phyloP scores from a whole-genome alignment of 2,888 invertebrate genomes.

The Chymomyza procnemis region DNA sequence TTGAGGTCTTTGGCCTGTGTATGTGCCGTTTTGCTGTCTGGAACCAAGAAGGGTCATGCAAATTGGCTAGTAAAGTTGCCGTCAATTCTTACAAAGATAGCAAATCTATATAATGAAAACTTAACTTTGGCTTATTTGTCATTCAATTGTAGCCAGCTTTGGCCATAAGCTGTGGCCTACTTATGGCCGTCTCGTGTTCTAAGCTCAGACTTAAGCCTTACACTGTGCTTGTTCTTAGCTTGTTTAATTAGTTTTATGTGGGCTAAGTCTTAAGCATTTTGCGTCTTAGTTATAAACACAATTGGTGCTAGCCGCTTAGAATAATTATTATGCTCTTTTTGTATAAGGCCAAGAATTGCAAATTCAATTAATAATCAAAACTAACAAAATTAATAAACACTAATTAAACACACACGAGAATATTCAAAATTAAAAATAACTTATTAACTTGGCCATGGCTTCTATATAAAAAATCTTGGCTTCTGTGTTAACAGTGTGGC shows the following conservation, averaged over 20 bases:
- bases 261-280: neutral
- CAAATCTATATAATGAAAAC: neutral
- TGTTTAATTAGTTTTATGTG: neutral
- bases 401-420: conserved; percentile 53
- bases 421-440: conserved; percentile 12
- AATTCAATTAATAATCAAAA: conserved; percentile 43
- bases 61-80: neutral
- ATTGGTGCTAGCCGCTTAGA: no score
- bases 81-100: neutral
- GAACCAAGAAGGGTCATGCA: neutral
- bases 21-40: conserved; percentile 22
- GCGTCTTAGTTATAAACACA: neutral
- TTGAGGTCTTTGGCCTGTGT: conserved; percentile 58
- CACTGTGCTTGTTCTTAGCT: neutral
- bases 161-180: neutral
- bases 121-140: neutral
- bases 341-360: conserved; percentile 3
- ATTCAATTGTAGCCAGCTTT: neutral
- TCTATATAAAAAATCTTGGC: neutral
- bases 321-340: neutral
- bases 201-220: neutral
- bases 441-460: neutral
- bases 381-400: conserved; percentile 57
- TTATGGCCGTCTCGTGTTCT: neutral
- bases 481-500: conserved; percentile 6